Conservation (phyloP, 2,888 invertebrate species). For the Oasisia sp. region DNA sequence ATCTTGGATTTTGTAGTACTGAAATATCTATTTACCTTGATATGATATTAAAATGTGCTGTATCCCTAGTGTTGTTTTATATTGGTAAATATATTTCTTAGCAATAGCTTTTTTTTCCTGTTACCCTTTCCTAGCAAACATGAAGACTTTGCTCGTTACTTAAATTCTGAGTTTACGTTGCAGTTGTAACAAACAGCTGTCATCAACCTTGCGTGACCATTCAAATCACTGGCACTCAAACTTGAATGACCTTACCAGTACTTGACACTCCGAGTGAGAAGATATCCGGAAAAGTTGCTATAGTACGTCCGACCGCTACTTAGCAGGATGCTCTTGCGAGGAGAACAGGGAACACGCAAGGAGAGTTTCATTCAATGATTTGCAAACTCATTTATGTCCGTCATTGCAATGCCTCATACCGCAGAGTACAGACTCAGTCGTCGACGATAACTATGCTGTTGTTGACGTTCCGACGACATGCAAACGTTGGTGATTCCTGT, state of each 20-base stretch:
- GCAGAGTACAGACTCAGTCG: background rate
- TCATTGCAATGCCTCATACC: background rate
- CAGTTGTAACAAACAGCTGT: too few relatives aligned
- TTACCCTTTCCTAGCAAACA: too few relatives aligned
- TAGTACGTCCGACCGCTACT: background rate
- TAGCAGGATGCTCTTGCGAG: background rate
- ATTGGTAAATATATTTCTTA: too few relatives aligned
- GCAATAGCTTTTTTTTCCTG: too few relatives aligned
- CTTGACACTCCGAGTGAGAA: background rate
- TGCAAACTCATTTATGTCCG: background rate
- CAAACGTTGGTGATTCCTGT: background rate
- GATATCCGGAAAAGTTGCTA: background rate
- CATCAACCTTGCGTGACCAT: too few relatives aligned
- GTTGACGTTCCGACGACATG: background rate
- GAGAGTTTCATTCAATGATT: background rate
- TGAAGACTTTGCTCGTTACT: too few relatives aligned
- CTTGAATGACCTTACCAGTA: background rate
- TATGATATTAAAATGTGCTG: too few relatives aligned
- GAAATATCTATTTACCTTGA: too few relatives aligned
- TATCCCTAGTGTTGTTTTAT: too few relatives aligned
- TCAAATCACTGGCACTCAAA: background rate
- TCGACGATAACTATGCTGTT: background rate
- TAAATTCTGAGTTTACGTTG: too few relatives aligned
- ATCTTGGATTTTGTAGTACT: too few relatives aligned
- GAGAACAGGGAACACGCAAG: background rate